Base-by-base conservation (phyloP, 2,797 vertebrate species). In the Allobates femoralis region DNA sequence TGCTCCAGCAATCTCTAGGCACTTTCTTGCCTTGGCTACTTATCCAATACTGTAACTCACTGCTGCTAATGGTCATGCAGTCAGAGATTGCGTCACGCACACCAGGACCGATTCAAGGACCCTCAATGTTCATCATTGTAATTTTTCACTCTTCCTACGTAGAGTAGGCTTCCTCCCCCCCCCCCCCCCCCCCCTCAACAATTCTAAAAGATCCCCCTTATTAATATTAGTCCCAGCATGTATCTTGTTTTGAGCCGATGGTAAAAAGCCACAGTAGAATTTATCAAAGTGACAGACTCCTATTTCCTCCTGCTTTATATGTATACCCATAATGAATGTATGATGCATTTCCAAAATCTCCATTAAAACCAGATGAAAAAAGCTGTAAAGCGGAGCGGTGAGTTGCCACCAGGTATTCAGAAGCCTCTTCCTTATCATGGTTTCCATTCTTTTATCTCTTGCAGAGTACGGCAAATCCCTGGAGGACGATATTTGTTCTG, bases 401-500 rank as follows among this genome's bases (percentile, higher is more conserved):
- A 19, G 21, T 73, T 41, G 23, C 12, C 23, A 74, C 69, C 69
- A 50, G 41, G 41, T 50, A n/a, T 50, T 74, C 12, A 16, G 2
- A 74, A 46, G 37, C 16, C 34, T 71, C 34, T 46, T 41, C 32
- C 16, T 46, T 23, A 41, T 46, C 69, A 37, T 37, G 0, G 5
- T 3, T 12, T 46, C 19, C 34, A 3, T 37, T 58, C 6, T 53
- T 64, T 66, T 77, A 26, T 53, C n/a, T 50, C 73, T 86, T 90
- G 69, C 91, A 99, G 98, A 97, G 56, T 93, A 96, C 5, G 96
- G 88, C 3, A 89, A 91, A 32, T 90, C 67, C 87, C 94, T 99
- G 19, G 98, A 99, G 88, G 96, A 98, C 0, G 96, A 93, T 85
- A 94, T 99, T 28, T 90, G 90, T 53, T 97, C 97, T 0, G 98